These are phyloP conservation scores for Xylota segnis DNA, from an alignment of 2,888 invertebrate species.

Conservation along the genomic window DNA sequence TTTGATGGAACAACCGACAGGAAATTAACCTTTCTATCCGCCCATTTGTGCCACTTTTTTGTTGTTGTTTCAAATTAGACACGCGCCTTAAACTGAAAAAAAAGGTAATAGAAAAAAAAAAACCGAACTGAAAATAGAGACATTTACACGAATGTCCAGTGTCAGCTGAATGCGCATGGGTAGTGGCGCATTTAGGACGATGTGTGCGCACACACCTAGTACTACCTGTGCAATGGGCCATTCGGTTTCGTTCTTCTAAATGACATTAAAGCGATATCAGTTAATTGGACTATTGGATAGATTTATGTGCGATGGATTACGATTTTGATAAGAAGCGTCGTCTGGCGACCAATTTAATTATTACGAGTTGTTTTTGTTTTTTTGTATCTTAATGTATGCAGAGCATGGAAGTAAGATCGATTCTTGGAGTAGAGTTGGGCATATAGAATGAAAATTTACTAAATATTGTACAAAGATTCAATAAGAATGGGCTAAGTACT, in stretches of 20 bases:
- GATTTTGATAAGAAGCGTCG: conserved; percentile 45
- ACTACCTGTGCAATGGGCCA: background rate
- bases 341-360: conserved; percentile 33
- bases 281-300: conserved; percentile 72
- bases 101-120: background rate
- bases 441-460: background rate
- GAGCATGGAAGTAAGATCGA: background rate
- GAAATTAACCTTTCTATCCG: conserved; percentile 52
- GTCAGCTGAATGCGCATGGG: conserved; percentile 32
- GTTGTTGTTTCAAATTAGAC: conserved; percentile 33
- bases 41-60: conserved; percentile 27
- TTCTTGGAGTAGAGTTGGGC: background rate
- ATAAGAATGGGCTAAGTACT: too few relatives aligned
- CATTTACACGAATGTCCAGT: conserved; percentile 24
- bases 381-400: conserved; percentile 1
- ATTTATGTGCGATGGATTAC: conserved; percentile 67
- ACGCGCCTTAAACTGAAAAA: conserved; percentile 40
- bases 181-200: conserved; percentile 12
- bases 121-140: conserved; percentile 21
- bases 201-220: background rate
- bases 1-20: conserved; percentile 47
- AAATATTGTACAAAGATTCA: too few relatives aligned
- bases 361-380: conserved; percentile 17
- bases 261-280: conserved; percentile 51
- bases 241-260: conserved; percentile 23